phyloP scores from a whole-genome alignment of 2,797 vertebrate species.

The Danio kyathit region DNA sequence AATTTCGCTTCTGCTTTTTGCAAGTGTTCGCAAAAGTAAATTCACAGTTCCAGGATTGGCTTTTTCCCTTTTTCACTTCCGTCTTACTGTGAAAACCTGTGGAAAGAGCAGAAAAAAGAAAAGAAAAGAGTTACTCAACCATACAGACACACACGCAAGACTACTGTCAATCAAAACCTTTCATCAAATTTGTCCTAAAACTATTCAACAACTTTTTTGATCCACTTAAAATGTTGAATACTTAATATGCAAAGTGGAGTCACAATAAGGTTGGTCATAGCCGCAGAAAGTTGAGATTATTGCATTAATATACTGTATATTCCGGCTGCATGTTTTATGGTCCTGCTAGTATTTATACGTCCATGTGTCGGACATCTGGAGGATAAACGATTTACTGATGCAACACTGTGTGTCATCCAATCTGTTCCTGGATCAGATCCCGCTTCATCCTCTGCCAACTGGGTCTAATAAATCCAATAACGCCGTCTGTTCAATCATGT shows the following conservation, averaged over 20 bases:
- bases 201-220: too few relatives aligned
- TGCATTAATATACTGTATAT: neutral
- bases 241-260: too few relatives aligned
- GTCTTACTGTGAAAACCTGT: neutral
- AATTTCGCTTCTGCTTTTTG: constrained; percentile 5
- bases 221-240: too few relatives aligned
- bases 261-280: too few relatives aligned
- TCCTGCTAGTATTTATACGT: neutral
- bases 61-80: neutral
- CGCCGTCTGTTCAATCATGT: neutral
- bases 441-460: neutral
- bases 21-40: neutral
- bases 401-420: neutral
- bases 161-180: too few relatives aligned
- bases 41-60: constrained; percentile 7
- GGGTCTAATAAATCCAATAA: constrained; percentile 1
- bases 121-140: neutral
- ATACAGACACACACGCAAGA: too few relatives aligned
- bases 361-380: neutral
- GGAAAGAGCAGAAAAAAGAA: constrained; percentile 14
- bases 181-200: too few relatives aligned
- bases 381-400: neutral
- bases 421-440: neutral
- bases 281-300: too few relatives aligned
- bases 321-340: neutral